phyloP scores from a whole-genome alignment of 53 echinoderm and acorn worm genomes.

The Luidia sarsii region DNA sequence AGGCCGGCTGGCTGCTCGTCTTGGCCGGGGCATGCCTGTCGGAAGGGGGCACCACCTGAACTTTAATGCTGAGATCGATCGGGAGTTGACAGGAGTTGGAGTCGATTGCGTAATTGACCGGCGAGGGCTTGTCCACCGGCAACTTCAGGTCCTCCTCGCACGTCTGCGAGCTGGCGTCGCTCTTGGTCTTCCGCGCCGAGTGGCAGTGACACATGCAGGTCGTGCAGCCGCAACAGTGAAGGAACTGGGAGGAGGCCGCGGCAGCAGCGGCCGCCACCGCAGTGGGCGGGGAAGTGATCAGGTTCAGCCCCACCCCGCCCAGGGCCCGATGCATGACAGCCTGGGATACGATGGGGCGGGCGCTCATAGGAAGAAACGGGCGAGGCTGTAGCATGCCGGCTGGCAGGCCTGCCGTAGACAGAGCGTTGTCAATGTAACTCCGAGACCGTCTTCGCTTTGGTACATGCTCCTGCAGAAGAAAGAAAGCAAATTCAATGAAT shows the following conservation, averaged over 20 bases:
- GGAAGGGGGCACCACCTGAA: constrained; percentile 22
- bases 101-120: neutral
- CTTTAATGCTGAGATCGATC: constrained; percentile 52
- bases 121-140: too few relatives aligned
- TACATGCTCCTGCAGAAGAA: neutral
- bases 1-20: neutral
- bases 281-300: constrained; percentile 11
- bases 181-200: neutral
- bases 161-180: constrained; percentile 35
- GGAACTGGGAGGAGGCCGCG: constrained; percentile 6
- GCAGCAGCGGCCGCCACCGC: too few relatives aligned
- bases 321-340: constrained; percentile 32
- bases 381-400: constrained; percentile 29
- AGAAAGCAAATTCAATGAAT: neutral
- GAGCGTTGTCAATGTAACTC: neutral
- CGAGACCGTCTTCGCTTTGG: constrained; percentile 29
- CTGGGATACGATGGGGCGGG: constrained; percentile 37
- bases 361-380: constrained; percentile 24
- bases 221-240: constrained; percentile 36
- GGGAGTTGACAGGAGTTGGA: constrained; percentile 34
- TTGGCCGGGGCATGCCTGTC: constrained; percentile 3
- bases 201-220: constrained; percentile 30
- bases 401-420: constrained; percentile 15
- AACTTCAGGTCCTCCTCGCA: constrained; percentile 27
- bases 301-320: constrained; percentile 6